Percentiles rank a stretch among this genome's conserved stretches.
phyloP scores from a whole-genome alignment of 2,888 invertebrate species.

The Tetragonula carbonaria region DNA sequence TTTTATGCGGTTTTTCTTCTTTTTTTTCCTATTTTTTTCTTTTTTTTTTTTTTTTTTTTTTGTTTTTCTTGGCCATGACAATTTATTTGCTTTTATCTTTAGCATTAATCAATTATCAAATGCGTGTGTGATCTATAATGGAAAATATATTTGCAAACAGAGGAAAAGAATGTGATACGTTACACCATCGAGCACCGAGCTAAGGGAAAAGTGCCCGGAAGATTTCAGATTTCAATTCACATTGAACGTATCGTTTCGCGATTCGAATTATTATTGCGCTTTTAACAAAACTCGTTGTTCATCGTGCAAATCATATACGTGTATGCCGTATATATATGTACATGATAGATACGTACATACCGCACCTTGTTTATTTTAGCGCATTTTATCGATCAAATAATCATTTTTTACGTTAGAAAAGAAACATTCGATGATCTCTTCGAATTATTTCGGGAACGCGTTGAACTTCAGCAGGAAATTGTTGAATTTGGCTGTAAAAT shows the following conservation, averaged over 20 bases:
- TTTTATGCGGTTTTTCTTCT: slow-evolving; percentile 69
- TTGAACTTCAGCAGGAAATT: slow-evolving; percentile 80
- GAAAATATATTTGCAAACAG: slow-evolving; percentile 36
- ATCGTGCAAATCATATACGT: slow-evolving; percentile 43
- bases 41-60: slow-evolving; percentile 60
- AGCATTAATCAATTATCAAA: slow-evolving; percentile 20
- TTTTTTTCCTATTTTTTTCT: not conserved
- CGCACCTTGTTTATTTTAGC: slow-evolving; percentile 59
- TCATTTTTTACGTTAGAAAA: slow-evolving; percentile 60
- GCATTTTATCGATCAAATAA: slow-evolving; percentile 60
- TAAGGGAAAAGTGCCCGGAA: slow-evolving; percentile 3
- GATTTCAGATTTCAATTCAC: slow-evolving; percentile 2
- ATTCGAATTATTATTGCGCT: slow-evolving; percentile 50
- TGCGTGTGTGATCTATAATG: slow-evolving; percentile 27
- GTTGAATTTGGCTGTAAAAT: slow-evolving; percentile 83
- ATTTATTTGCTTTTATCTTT: slow-evolving; percentile 61
- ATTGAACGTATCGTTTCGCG: slow-evolving; percentile 23
- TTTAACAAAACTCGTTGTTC: slow-evolving; percentile 51
- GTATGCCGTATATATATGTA: not conserved
- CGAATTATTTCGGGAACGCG: slow-evolving; percentile 52
- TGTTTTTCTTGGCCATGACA: slow-evolving; percentile 63
- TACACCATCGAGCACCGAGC: slow-evolving; percentile 25
- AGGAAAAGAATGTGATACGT: not conserved
- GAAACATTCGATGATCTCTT: slow-evolving; percentile 35
- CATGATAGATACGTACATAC: not conserved